Conservation (phyloP, 2,113 vertebrate genomes). For the Dasyornis broadbenti region DNA sequence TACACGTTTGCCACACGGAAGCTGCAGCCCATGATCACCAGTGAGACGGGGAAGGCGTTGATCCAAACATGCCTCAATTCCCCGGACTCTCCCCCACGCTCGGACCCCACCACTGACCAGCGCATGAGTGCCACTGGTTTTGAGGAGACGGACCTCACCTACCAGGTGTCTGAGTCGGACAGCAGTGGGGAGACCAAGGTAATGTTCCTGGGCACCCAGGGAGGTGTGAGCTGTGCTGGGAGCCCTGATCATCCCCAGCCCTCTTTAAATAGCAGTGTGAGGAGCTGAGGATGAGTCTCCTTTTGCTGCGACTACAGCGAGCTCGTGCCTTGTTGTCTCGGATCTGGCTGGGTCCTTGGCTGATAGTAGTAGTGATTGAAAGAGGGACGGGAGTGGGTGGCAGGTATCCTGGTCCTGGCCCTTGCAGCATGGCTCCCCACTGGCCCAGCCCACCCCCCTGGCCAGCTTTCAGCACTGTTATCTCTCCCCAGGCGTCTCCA, state of each 20-base stretch:
- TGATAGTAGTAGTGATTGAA: background rate
- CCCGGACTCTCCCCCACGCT: conserved; percentile 93
- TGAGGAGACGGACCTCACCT: conserved; percentile 97
- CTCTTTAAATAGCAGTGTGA: background rate
- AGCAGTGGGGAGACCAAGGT: conserved; percentile 98
- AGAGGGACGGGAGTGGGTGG: background rate
- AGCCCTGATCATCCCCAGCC: background rate
- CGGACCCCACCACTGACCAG: conserved; percentile 95
- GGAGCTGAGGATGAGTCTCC: background rate
- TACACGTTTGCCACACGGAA: conserved; percentile 98
- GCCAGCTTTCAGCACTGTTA: conserved; percentile 7
- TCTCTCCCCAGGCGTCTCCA: conserved; percentile 56
- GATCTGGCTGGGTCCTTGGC: background rate
- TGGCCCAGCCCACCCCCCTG: background rate
- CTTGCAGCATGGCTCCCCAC: background rate
- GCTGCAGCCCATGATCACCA: conserved; percentile 99
- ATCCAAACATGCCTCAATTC: conserved; percentile 99
- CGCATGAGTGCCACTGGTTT: conserved; percentile 98
- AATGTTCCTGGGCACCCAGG: background rate
- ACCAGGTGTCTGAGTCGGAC: conserved; percentile 97
- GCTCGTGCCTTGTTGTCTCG: fast-evolving
- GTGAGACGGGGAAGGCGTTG: conserved; percentile 96
- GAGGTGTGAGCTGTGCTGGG: background rate
- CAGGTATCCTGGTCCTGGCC: conserved; percentile 27
- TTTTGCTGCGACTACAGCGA: fast-evolving